Evolutionary conservation across 2,888 invertebrate species (phyloP).

Genomic region (Hypomecis punctinalis): DNA sequence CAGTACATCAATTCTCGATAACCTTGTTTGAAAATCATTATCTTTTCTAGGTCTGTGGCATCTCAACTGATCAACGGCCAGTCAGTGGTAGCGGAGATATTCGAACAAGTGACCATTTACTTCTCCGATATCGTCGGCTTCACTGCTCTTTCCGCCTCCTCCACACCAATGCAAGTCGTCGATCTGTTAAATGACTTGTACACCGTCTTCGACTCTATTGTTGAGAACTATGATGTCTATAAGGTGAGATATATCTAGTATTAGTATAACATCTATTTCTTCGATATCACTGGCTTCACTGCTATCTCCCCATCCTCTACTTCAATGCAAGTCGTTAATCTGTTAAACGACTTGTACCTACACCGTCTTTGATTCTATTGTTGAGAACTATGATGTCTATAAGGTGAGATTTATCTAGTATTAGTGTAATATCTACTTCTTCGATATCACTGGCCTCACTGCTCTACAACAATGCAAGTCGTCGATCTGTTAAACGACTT

Average conservation of each 20-base stretch:
- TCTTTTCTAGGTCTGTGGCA: slow-evolving; percentile 89
- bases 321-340: slow-evolving; percentile 95
- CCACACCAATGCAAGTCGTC: slow-evolving; percentile 96
- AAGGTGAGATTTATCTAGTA: slow-evolving; percentile 86
- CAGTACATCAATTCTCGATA: background rate
- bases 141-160: slow-evolving; percentile 95
- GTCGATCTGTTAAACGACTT: slow-evolving; percentile 98
- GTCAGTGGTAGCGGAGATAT: slow-evolving; percentile 96
- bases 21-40: background rate
- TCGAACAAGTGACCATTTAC: slow-evolving; percentile 96
- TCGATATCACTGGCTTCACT: slow-evolving; percentile 96
- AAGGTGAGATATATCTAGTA: slow-evolving; percentile 86
- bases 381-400: slow-evolving; percentile 98
- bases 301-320: slow-evolving; percentile 96
- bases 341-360: slow-evolving; percentile 99
- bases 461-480: slow-evolving; percentile 96
- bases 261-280: slow-evolving; percentile 93
- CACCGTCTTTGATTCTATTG: slow-evolving; percentile 98
- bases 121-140: slow-evolving; percentile 97
- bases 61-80: slow-evolving; percentile 95
- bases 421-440: slow-evolving; percentile 93
- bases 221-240: slow-evolving; percentile 98
- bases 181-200: slow-evolving; percentile 98
- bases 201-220: slow-evolving; percentile 98
- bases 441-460: slow-evolving; percentile 96